Conservation (phyloP, 2,113 vertebrate genomes). For the Thalassarche chlororhynchos region DNA sequence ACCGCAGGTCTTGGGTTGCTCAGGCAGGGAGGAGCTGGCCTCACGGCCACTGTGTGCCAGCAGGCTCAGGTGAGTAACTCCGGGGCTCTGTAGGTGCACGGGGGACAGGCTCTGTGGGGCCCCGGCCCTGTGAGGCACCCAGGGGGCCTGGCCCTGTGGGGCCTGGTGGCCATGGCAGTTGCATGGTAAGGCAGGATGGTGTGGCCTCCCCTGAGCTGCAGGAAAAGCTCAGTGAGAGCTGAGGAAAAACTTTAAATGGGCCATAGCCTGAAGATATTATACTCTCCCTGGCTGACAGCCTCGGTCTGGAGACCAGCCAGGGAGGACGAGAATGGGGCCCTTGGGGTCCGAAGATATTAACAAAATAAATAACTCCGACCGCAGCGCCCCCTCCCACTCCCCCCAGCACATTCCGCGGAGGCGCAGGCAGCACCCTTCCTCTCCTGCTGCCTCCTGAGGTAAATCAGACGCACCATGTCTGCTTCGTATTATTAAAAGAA, state of each 20-base stretch:
- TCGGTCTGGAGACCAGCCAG: slow-evolving; percentile 55
- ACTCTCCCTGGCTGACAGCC: slow-evolving; percentile 7
- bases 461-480: background rate
- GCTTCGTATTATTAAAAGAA: slow-evolving; percentile 15
- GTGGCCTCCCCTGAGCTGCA: background rate
- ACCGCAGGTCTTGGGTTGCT: background rate
- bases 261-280: background rate
- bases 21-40: background rate
- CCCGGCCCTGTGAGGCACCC: background rate
- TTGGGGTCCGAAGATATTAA: background rate
- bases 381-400: background rate
- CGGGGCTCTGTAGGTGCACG: rapidly evolving
- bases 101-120: background rate
- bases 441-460: background rate
- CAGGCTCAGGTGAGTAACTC: background rate
- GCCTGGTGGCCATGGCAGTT: background rate
- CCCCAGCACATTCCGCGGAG: background rate
- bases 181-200: background rate
- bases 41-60: rapidly evolving
- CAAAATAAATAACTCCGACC: slow-evolving; percentile 41
- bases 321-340: slow-evolving; percentile 7
- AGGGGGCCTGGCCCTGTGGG: background rate
- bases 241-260: slow-evolving; percentile 13
- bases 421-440: background rate
- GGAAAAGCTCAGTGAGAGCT: background rate